Base-by-base conservation (phyloP, 2,797 vertebrate species). In the Sandelia bainsii region DNA sequence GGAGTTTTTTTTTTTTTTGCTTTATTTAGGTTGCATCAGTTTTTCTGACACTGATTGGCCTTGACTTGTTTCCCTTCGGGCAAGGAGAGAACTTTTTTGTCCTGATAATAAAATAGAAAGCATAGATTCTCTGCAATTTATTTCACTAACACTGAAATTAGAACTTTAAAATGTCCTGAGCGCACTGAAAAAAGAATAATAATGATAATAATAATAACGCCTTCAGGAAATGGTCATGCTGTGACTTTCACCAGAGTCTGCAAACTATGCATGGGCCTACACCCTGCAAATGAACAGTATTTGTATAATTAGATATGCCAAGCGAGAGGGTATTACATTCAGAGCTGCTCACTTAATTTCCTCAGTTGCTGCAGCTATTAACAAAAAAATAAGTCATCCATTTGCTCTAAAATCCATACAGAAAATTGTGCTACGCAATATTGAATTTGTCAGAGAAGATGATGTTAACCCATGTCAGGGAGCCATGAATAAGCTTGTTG, bases 41-140 rank as follows among this genome's bases (percentile, higher is more conserved):
- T 79, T 76, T 82, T 74, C 52, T 87, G 87, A 90, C 73, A 69
- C 70, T 89, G 81, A 92, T 88, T 63, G 78, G 68, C 80, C 77
- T 84, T 84, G 89, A 84, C 78, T 87, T 82, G 51, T 82, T 80
- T 91, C 60, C 85, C 89, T 77, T 77, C 50, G 1, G 77, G 88
- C 85, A 88, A 88, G 72, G 80, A 84, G 54, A 72, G 60, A 58
- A 61, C 61, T 79, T 75, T 81, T 88, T 77, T 86, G 81, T 88
- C 79, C 74, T 34, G 51, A 69, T 72, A 75, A 80, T 73, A 84
- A 82, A 86, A 88, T 77, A 73, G 44, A 82, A 87, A 87, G 77
- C 37, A 37, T 69, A 77, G 69, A 82, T 82, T 80, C 62, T 37
- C 59, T 49, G 57, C 75, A 79, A 75, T 86, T 75, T 74, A 82